Evolutionary conservation across 1,140 invertebrate species (phyloP), one percentile per base, ranked within the genome.

Genomic region (Lepidotrigona ventralis): DNA sequence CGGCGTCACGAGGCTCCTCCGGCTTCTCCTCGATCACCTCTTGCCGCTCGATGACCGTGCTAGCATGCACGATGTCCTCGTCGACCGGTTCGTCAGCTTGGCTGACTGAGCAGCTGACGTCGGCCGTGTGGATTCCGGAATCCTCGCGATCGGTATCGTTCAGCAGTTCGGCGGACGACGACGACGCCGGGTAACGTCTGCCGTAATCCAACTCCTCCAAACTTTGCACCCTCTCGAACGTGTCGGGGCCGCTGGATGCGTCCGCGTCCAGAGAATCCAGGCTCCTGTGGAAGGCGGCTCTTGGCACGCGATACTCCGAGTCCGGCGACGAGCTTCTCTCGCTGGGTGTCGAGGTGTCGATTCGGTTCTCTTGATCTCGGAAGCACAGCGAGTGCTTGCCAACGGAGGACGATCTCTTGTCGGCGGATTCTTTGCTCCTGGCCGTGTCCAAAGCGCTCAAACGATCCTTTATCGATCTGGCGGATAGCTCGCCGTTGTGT

Each of bases 111-210:
- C 96, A 97, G 26, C 96, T 97, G 33, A 97, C 97, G 90, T 97
- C 96, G 3, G 96, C 96, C 51, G 96, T 97, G 86, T 97, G 97
- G 76, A 98, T 97, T 8, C 97, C 97, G 79, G 97, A 97, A 87
- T 97, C 97, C 91, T 98, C 97, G 21, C 96, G 95, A 92, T 97
- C 96, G 17, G 96, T 96, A 77, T 97, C 96, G 56, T 94, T 94
- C 21, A 95, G 86, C 29, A 95, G 88, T 81, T 95, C 95, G 0
- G 93, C 93, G 15, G 95, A 95, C 0, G 95, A 95, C 5, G 93
- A 92, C 1, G 95, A 95, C 0, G 95, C 92, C 29, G 95, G 94
- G 85, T 96, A 95, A 84, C 95, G 91, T 91, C 94, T 84, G 63
- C 92, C 90, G 90, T 95, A 94, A 93, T 96, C 93, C 91, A 96